Evolutionary conservation across 1,140 invertebrate genomes (phyloP).

Genomic region (Teleogryllus occipitalis): DNA sequence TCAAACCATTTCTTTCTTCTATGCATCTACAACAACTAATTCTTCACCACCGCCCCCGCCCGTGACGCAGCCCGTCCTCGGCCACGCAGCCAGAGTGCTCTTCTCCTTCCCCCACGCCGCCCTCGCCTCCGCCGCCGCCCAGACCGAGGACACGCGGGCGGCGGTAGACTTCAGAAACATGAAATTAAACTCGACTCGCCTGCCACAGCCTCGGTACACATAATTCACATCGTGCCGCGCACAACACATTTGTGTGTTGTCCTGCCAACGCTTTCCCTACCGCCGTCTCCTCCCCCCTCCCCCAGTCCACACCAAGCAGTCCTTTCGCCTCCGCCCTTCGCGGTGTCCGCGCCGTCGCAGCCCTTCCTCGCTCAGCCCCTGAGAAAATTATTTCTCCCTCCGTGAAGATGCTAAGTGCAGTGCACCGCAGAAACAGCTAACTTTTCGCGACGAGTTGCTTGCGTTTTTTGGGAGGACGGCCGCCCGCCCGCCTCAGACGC

Average conservation of each 20-base stretch:
- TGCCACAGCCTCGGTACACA: background rate
- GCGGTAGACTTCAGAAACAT: background rate
- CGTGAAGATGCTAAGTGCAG: constrained; percentile 3
- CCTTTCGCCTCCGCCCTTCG: background rate
- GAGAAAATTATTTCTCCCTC: background rate
- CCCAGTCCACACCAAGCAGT: background rate
- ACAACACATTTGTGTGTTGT: constrained; percentile 4
- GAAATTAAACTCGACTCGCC: constrained; percentile 1
- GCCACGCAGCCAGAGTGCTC: no score
- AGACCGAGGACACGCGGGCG: background rate
- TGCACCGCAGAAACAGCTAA: background rate
- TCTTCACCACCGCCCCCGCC: no score
- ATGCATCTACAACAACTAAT: no score
- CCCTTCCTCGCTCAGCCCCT: background rate
- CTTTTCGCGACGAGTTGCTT: background rate
- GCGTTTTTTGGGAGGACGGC: background rate
- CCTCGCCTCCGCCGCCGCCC: no score
- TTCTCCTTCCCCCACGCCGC: background rate
- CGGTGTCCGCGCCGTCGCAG: no score
- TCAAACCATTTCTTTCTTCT: no score
- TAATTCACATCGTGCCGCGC: background rate
- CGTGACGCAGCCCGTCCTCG: no score
- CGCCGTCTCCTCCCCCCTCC: no score
- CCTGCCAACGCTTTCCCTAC: background rate
- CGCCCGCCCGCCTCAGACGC: background rate